phyloP scores from a whole-genome alignment of 2,113 vertebrate species.

The Paradoxurus hermaphroditus region DNA sequence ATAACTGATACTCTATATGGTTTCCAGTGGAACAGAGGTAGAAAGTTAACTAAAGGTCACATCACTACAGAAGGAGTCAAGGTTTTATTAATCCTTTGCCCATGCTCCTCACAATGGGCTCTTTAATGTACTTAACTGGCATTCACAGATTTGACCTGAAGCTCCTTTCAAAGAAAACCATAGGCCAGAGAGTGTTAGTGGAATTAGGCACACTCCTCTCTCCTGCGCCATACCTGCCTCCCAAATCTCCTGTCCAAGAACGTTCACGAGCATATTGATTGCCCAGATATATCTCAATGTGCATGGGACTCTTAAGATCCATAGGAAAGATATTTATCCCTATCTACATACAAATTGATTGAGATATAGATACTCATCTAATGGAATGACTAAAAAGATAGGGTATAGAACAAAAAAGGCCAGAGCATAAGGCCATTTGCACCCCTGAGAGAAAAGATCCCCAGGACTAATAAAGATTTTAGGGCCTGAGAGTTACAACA shows the following conservation, averaged over 20 bases:
- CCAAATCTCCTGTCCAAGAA: neutral
- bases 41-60: neutral
- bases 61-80: neutral
- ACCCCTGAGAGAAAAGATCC: neutral
- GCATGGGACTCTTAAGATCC: neutral
- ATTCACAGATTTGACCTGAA: neutral
- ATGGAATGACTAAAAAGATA: neutral
- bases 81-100: neutral
- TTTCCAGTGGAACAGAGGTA: neutral
- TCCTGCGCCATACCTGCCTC: neutral
- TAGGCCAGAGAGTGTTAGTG: neutral
- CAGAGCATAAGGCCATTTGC: neutral
- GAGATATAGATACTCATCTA: neutral
- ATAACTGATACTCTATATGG: neutral
- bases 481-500: neutral
- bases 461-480: neutral
- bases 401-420: neutral
- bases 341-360: neutral
- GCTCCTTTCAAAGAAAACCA: neutral
- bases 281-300: neutral
- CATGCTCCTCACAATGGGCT: neutral
- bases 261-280: neutral
- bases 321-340: neutral
- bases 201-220: neutral
- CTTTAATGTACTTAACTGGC: neutral